A percentile compares a stretch with the other conserved stretches of the same genome.
phyloP scores from a whole-genome alignment of 2,797 vertebrate genomes.

The Miichthys miiuy region DNA sequence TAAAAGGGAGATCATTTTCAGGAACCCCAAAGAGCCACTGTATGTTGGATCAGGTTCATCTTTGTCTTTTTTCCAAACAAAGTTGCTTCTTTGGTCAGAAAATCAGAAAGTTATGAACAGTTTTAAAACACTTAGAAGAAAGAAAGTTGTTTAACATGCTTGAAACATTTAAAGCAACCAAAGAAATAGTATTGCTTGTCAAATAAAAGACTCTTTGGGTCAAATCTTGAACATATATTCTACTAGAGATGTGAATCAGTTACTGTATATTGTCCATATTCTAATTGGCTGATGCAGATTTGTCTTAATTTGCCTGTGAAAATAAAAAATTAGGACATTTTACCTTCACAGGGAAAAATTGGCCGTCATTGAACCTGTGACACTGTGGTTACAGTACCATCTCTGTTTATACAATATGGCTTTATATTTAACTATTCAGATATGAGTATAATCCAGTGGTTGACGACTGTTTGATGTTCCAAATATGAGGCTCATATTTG shows the following conservation, averaged over 20 bases:
- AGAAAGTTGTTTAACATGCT: background rate
- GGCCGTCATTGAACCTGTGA: constrained; percentile 7
- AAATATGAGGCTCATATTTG: constrained; percentile 29
- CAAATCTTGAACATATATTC: background rate
- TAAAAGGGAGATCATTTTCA: constrained; percentile 23
- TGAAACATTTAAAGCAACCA: background rate
- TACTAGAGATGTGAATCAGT: background rate
- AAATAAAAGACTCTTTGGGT: background rate
- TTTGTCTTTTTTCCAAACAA: background rate
- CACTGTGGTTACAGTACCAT: constrained; percentile 19
- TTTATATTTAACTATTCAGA: constrained; percentile 1
- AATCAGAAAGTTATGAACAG: background rate
- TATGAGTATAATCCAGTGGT: constrained; percentile 6
- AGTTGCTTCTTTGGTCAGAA: background rate
- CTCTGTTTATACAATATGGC: constrained; percentile 25
- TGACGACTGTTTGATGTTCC: constrained; percentile 3
- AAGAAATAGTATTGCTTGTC: background rate
- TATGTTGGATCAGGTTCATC: constrained; percentile 4
- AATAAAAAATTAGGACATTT: constrained; percentile 1
- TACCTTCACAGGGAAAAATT: background rate
- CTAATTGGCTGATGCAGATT: background rate
- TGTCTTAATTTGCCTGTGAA: background rate
- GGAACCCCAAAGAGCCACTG: constrained; percentile 1
- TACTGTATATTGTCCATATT: background rate
- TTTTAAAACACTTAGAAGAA: background rate